phyloP scores from a whole-genome alignment of 2,113 vertebrate species.

The Acinonyx jubatus region DNA sequence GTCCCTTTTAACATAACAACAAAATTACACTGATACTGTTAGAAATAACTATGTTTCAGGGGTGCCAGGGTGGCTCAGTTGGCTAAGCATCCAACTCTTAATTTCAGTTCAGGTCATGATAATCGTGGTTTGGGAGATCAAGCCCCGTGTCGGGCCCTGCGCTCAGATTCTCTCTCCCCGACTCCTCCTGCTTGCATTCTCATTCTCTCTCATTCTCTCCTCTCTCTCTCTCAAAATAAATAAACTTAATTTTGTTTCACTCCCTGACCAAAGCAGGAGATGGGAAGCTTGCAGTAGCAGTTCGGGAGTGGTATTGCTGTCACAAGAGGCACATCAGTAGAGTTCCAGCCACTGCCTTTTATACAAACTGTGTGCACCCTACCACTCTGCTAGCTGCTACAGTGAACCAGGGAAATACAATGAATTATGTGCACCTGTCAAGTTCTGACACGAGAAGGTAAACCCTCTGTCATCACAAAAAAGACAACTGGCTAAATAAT shows the following conservation, averaged over 20 bases:
- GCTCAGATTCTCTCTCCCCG: too few species aligned
- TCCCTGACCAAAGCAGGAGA: neutral
- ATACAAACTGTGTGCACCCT: accelerated
- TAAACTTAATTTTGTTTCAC: neutral
- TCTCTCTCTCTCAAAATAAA: too few species aligned
- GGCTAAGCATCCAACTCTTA: too few species aligned
- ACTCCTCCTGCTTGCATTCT: too few species aligned
- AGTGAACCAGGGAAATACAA: neutral
- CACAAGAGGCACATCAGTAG: neutral
- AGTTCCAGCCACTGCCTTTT: too few species aligned
- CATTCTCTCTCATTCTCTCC: too few species aligned
- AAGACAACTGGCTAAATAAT: neutral
- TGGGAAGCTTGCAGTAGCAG: accelerated
- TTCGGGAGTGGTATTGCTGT: neutral
- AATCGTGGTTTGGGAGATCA: too few species aligned
- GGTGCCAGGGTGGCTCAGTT: too few species aligned
- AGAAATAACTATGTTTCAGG: neutral
- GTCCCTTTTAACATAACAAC: neutral
- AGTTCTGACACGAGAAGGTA: neutral
- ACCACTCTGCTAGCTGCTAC: neutral
- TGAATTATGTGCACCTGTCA: neutral
- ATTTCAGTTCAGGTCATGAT: too few species aligned
- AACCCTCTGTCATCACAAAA: neutral
- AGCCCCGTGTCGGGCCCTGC: too few species aligned
- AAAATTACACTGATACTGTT: neutral